Evolutionary conservation across 2,113 vertebrate species (phyloP).

Genomic region (Coregonus clupeaformis): DNA sequence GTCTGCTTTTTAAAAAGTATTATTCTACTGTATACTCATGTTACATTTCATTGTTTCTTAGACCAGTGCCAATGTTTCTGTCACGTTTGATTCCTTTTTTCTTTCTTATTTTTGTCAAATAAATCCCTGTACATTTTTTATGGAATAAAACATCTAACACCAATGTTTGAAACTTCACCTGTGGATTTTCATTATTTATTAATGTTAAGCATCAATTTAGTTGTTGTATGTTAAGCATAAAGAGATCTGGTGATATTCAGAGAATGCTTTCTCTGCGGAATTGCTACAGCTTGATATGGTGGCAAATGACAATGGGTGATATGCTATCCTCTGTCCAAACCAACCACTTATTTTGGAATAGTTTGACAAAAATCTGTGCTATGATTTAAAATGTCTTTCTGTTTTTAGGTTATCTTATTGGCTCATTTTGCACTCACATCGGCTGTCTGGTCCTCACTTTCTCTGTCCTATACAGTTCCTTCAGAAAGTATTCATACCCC

Average conservation of each 20-base stretch:
- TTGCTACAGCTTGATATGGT: not conserved
- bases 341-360: not conserved
- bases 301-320: not conserved
- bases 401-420: slow-evolving; percentile 8
- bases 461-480: not conserved
- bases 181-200: slow-evolving; percentile 74
- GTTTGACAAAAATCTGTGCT: not conserved
- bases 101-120: slow-evolving; percentile 60
- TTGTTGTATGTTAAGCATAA: slow-evolving; percentile 40
- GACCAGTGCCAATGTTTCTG: slow-evolving; percentile 62
- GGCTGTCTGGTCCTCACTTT: not conserved
- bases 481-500: too few species aligned
- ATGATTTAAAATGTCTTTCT: not conserved
- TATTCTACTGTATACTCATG: slow-evolving; percentile 61
- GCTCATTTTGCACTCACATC: slow-evolving; percentile 1
- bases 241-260: too few species aligned
- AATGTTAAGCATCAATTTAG: slow-evolving; percentile 34
- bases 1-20: slow-evolving; percentile 57
- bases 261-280: not conserved
- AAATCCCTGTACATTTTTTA: slow-evolving; percentile 67
- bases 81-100: slow-evolving; percentile 56
- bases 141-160: slow-evolving; percentile 76
- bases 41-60: slow-evolving; percentile 64
- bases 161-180: slow-evolving; percentile 71
- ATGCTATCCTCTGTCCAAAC: slow-evolving; percentile 2